Evolutionary conservation across 1,140 invertebrate species (phyloP).

Genomic region (Nymphalis io): DNA sequence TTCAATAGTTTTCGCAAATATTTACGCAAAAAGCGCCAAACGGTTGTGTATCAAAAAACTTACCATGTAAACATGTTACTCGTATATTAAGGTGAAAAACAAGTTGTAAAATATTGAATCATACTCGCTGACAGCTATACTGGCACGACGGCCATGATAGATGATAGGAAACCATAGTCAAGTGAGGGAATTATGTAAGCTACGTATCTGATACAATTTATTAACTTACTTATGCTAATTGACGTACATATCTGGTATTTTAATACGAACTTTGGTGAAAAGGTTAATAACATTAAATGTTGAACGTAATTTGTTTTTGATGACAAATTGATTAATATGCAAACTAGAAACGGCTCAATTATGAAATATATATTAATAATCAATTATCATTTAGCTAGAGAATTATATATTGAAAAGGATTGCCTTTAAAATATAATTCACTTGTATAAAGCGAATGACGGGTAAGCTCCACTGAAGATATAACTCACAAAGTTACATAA

Average conservation of each 20-base stretch:
- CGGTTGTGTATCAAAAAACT: constrained; percentile 10
- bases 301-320: too few relatives aligned
- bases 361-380: too few relatives aligned
- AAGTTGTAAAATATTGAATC: constrained; percentile 24
- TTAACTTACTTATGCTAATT: not conserved
- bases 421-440: too few relatives aligned
- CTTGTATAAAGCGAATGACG: too few relatives aligned
- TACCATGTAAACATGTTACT: constrained; percentile 13
- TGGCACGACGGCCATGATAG: constrained; percentile 18
- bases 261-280: not conserved
- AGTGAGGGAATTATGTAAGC: constrained; percentile 9
- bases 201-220: constrained; percentile 4
- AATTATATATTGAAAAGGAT: too few relatives aligned
- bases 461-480: too few relatives aligned
- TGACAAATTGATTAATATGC: too few relatives aligned
- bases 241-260: not conserved
- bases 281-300: not conserved
- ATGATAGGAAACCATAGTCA: constrained; percentile 15
- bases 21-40: constrained; percentile 4
- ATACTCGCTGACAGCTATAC: constrained; percentile 11
- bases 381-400: too few relatives aligned
- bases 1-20: not conserved
- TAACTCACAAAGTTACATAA: too few relatives aligned
- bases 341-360: too few relatives aligned
- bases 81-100: constrained; percentile 21